Evolutionary conservation across 2,888 invertebrate species (phyloP), one percentile per base, ranked within the genome.

Genomic region (Adelphocoris suturalis): DNA sequence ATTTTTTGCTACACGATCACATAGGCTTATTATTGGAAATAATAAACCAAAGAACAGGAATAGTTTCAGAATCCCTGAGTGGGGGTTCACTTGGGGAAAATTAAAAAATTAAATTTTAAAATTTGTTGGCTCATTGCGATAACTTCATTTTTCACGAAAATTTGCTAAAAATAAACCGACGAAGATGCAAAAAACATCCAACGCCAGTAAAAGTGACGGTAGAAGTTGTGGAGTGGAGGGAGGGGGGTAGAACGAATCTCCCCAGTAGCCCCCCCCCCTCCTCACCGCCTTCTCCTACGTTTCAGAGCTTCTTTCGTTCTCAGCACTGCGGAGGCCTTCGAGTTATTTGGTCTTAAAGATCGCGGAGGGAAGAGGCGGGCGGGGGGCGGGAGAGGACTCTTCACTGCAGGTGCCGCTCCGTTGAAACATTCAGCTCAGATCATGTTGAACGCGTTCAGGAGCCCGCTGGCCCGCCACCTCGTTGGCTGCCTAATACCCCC

Each of bases 401-500:
- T 75, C 75, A 75, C 75, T 75, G 75, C 75, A 75, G 75, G 75
- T 75, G 75, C 75, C 19, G 75, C n/a, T 75, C 19, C 23, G 75
- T 28, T 75, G 75, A 75, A 75, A 75, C 75, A 75, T 75, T 75
- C 16, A 75, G n/a, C n/a, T 28, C 7, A 19, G 75, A 75, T 75
- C 75, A 75, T 27, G 75, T 75, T 19, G 75, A 19, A 75, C 7
- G 75, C n/a, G 75, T 75, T 75, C 28, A 19, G 52, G n/a, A 75
- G 75, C 23, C 75, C 7, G 75, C 75, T 28, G 75, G 52, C 16
- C 1, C 19, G 16, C 2, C 19, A 19, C 75, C 16, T 14, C 12
- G 19, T 75, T n/a, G 52, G 52, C 13, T 52, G 37, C 57, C 57
- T 57, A 57, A 57, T 57, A 57, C n/a, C 4, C 57, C 16, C 16